phyloP scores from a whole-genome alignment of 2,888 invertebrate genomes.

The Malachius bipustulatus region DNA sequence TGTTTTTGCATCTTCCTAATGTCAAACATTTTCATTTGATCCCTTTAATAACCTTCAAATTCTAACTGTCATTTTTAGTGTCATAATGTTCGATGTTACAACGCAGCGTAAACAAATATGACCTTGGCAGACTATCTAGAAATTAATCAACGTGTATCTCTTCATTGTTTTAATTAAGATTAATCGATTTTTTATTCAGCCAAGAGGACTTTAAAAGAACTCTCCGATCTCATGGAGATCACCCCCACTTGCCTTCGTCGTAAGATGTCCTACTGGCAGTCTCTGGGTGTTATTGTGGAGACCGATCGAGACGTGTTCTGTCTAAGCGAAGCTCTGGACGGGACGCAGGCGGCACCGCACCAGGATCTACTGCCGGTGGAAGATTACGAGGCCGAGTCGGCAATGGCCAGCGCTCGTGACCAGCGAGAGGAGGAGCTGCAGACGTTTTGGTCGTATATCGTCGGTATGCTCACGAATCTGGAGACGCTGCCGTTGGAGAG shows the following conservation, averaged over 20 bases:
- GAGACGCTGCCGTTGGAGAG: slow-evolving; percentile 83
- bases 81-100: no score
- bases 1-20: no score
- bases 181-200: slow-evolving; percentile 35
- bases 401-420: slow-evolving; percentile 88
- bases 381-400: slow-evolving; percentile 77
- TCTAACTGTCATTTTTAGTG: no score
- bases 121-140: no score
- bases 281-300: slow-evolving; percentile 78
- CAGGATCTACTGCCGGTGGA: slow-evolving; percentile 56
- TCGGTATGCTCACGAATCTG: slow-evolving; percentile 92
- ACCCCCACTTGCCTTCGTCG: slow-evolving; percentile 73
- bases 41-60: no score
- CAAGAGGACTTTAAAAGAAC: slow-evolving; percentile 79
- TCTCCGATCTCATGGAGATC: slow-evolving; percentile 64
- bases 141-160: no score
- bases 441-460: slow-evolving; percentile 93
- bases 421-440: slow-evolving; percentile 83
- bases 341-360: slow-evolving; percentile 39
- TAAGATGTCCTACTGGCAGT: slow-evolving; percentile 88
- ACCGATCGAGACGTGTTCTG: slow-evolving; percentile 60
- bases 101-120: no score
- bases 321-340: slow-evolving; percentile 49
- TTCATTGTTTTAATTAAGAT: no score
- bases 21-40: no score